A percentile compares a stretch with the other conserved stretches of the same genome.
These are phyloP conservation scores for Florisuga fusca DNA, from an alignment of 2,797 vertebrate species.

Conservation along the genomic window DNA sequence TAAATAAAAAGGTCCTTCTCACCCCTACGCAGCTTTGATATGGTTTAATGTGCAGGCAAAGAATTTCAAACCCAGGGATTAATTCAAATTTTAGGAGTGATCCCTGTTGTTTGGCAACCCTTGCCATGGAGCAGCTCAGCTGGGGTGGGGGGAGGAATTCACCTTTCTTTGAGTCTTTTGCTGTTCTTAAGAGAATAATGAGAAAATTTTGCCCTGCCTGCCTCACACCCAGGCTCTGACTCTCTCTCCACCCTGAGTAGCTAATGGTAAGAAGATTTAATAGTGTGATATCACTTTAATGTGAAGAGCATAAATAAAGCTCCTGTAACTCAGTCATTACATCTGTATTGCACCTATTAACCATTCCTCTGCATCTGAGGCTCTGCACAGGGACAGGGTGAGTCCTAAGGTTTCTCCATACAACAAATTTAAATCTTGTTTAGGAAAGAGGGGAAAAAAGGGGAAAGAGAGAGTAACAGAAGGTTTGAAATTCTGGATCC, in stretches of 20 bases:
- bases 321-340: slow-evolving; percentile 16
- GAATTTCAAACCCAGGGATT: background rate
- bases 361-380: background rate
- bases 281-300: slow-evolving; percentile 43
- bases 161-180: background rate
- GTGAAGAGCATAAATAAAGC: slow-evolving; percentile 62
- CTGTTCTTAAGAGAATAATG: background rate
- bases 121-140: background rate
- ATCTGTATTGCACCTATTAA: slow-evolving; percentile 28
- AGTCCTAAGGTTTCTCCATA: background rate
- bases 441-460: fast-evolving
- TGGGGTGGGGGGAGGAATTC: fast-evolving
- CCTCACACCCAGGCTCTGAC: background rate
- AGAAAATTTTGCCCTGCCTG: background rate
- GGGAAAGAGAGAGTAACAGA: background rate
- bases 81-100: background rate
- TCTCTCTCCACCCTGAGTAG: background rate
- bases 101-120: background rate
- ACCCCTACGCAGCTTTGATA: background rate
- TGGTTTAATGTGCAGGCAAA: background rate
- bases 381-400: background rate
- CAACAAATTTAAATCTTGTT: background rate
- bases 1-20: background rate
- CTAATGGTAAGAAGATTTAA: slow-evolving; percentile 62
- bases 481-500: background rate